phyloP scores from a whole-genome alignment of 2,888 invertebrate genomes.

The Apamea anceps region DNA sequence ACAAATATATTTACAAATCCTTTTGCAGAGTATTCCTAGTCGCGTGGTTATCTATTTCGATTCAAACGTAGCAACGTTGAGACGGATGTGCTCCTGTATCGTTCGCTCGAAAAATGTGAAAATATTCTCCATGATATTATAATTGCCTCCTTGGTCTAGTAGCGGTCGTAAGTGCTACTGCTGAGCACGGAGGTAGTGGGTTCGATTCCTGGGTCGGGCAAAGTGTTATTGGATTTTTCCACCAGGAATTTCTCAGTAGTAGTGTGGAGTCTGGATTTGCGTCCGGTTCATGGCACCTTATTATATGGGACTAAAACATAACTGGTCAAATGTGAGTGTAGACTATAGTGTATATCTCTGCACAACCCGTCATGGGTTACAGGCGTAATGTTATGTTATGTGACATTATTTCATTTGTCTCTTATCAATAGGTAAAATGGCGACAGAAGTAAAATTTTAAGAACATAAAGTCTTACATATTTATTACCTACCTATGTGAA shows the following conservation, averaged over 20 bases:
- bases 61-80: background rate
- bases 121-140: too few relatives aligned
- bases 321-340: background rate
- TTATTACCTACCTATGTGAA: too few relatives aligned
- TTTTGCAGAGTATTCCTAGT: background rate
- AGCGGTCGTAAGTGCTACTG: background rate
- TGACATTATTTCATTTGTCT: background rate
- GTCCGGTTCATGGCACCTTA: too few relatives aligned
- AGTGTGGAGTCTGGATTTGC: background rate
- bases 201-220: background rate
- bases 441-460: too few relatives aligned
- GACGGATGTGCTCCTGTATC: too few relatives aligned
- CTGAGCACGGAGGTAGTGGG: background rate
- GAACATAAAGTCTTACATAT: too few relatives aligned
- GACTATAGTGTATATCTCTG: too few relatives aligned
- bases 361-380: too few relatives aligned
- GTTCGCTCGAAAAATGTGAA: background rate
- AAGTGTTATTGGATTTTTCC: background rate
- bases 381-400: too few relatives aligned
- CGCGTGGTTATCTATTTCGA: background rate
- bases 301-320: too few relatives aligned
- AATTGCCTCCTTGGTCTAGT: background rate
- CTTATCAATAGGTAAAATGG: background rate
- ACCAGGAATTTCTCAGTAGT: background rate
- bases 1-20: background rate